Evolutionary conservation across 1,140 invertebrate species (phyloP).

Genomic region (Drosophila tsacasi): DNA sequence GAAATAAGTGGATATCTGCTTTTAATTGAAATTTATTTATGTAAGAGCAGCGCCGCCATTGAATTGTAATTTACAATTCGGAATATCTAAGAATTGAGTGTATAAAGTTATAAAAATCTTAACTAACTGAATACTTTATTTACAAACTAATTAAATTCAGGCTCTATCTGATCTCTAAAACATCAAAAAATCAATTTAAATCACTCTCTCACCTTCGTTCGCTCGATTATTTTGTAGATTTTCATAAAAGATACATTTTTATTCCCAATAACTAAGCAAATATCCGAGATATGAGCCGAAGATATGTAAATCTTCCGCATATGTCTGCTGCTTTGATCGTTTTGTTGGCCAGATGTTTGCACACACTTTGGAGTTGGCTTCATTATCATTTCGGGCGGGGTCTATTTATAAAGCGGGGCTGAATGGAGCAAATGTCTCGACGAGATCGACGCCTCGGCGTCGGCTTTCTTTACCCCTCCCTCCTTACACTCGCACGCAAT

Average conservation of each 20-base stretch:
- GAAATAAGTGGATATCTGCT: conserved; percentile 12
- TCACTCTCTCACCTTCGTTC: neutral
- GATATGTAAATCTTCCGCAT: conserved; percentile 35
- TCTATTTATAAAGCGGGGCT: conserved; percentile 44
- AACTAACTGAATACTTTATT: neutral
- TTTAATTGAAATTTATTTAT: conserved; percentile 11
- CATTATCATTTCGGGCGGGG: conserved; percentile 57
- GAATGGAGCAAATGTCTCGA: conserved; percentile 54
- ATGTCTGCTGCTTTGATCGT: conserved; percentile 38
- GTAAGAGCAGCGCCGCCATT: neutral
- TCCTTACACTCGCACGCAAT: conserved; percentile 52
- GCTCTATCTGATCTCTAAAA: neutral
- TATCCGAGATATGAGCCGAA: conserved; percentile 23
- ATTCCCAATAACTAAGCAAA: conserved; percentile 30
- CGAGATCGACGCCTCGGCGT: conserved; percentile 51
- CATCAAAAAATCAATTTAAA: neutral
- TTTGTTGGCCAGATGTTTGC: conserved; percentile 68
- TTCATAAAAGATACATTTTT: conserved; percentile 24
- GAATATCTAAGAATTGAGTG: neutral
- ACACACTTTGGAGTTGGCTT: conserved; percentile 48
- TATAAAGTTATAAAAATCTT: neutral
- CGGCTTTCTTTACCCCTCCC: conserved; percentile 10
- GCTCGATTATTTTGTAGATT: conserved; percentile 25
- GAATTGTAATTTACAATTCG: neutral
- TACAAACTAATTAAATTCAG: neutral